Percentiles rank a stretch among this genome's conserved stretches.
phyloP scores from a whole-genome alignment of 1,140 invertebrate genomes.

The Triops cancriformis region DNA sequence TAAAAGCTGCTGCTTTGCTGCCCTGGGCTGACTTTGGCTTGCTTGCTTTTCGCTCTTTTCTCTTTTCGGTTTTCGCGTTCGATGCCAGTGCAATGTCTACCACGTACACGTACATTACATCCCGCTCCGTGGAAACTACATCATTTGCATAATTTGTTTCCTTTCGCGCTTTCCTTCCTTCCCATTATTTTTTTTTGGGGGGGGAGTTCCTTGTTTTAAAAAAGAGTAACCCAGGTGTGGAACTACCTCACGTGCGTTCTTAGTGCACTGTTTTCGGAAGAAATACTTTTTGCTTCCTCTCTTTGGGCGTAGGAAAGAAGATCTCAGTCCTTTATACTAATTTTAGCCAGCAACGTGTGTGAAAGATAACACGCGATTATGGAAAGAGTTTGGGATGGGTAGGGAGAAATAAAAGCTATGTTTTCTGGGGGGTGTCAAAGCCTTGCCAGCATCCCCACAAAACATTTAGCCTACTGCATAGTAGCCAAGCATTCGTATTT shows the following conservation, averaged over 20 bases:
- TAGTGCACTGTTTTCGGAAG: no score
- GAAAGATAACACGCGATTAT: no score
- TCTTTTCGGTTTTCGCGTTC: background rate
- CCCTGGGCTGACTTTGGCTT: background rate
- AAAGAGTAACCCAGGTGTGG: background rate
- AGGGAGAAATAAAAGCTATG: no score
- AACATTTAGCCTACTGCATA: no score
- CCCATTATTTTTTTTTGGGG: background rate
- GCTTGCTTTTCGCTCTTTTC: background rate
- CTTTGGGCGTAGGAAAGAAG: no score
- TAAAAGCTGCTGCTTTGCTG: background rate
- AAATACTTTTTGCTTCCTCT: no score
- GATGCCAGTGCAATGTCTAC: background rate
- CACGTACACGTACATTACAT: background rate
- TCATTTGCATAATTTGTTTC: conserved; percentile 11
- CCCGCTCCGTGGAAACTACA: background rate
- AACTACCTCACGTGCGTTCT: background rate
- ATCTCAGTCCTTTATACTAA: no score
- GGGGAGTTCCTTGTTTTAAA: background rate
- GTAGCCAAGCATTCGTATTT: no score
- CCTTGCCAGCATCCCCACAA: no score
- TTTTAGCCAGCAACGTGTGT: no score
- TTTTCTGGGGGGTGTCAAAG: no score
- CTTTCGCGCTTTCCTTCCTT: background rate
- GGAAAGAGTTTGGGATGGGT: no score